Conservation (phyloP, 2,888 invertebrate species). For the Zele albiditarsus region DNA sequence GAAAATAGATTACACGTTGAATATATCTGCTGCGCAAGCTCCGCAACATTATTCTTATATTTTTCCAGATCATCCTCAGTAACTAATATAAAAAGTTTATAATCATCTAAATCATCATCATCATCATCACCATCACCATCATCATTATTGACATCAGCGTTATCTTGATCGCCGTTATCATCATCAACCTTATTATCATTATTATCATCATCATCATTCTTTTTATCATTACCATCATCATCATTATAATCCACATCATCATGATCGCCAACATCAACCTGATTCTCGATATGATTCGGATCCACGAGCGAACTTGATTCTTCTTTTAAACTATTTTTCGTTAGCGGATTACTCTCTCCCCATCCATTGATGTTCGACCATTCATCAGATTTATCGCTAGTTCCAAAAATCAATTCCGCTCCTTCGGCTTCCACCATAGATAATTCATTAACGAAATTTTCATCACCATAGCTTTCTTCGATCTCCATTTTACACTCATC, state of each 20-base stretch:
- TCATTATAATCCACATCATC: neutral
- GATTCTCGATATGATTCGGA: neutral
- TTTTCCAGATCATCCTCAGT: conserved; percentile 47
- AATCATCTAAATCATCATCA: neutral
- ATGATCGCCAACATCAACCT: neutral
- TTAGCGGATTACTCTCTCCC: neutral
- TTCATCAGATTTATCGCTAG: neutral
- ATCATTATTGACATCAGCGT: too few species aligned
- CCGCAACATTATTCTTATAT: conserved; percentile 47
- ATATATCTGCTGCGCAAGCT: conserved; percentile 45
- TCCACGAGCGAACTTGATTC: neutral
- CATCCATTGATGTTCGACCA: neutral
- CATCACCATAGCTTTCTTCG: neutral
- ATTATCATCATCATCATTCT: neutral
- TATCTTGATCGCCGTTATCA: neutral
- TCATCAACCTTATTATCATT: too few species aligned
- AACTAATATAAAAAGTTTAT: conserved; percentile 43
- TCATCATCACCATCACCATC: neutral
- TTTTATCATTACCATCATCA: conserved; percentile 16
- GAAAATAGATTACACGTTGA: conserved; percentile 38
- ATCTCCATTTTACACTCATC: neutral
- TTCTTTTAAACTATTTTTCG: neutral
- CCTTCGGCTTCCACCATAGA: neutral
- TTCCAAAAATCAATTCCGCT: neutral
- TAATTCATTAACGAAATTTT: neutral